Percentiles rank a stretch among this genome's conserved stretches.
phyloP scores from a whole-genome alignment of 2,888 invertebrate species.

The Smittia aterrima region DNA sequence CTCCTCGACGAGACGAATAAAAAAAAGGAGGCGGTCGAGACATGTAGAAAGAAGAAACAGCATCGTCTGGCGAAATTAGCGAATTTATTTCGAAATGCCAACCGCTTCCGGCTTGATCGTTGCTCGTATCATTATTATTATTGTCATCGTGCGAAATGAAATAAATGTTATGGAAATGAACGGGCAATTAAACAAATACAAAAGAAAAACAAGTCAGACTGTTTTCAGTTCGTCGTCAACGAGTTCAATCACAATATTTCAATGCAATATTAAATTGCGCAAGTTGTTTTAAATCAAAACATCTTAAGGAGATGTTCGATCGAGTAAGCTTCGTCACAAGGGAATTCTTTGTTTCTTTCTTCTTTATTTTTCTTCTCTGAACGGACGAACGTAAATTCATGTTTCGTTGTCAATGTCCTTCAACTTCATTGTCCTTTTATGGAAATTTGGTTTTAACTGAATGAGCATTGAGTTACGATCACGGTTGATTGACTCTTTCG shows the following conservation, averaged over 20 bases:
- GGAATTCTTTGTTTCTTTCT: conserved; percentile 6
- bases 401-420: background rate
- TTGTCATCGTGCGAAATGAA: conserved; percentile 9
- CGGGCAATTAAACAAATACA: conserved; percentile 2
- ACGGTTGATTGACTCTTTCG: background rate
- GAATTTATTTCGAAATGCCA: background rate
- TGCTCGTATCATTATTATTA: background rate
- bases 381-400: background rate
- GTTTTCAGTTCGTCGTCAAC: no score
- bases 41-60: background rate
- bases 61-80: no score
- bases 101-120: conserved; percentile 1
- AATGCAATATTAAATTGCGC: background rate
- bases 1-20: background rate
- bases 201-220: background rate
- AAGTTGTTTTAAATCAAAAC: no score
- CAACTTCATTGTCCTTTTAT: background rate
- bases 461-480: background rate
- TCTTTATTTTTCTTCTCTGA: background rate
- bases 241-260: no score
- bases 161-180: conserved; percentile 2
- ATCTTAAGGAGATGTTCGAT: no score
- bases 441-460: background rate
- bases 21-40: background rate
- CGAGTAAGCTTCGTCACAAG: background rate